Conservation (phyloP, 2,113 vertebrate genomes). For the Condylura cristata region DNA sequence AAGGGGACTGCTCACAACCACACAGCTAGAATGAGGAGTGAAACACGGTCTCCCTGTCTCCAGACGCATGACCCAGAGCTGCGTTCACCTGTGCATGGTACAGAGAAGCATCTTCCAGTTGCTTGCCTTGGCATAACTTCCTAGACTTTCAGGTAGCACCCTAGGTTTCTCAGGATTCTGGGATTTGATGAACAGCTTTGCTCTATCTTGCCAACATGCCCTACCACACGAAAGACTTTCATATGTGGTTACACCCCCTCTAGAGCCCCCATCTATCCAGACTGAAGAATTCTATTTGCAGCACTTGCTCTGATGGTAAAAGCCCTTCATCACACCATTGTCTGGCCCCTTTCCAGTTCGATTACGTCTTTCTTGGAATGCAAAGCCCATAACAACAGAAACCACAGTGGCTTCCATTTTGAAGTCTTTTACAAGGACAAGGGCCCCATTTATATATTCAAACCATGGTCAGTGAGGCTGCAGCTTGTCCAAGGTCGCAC, state of each 20-base stretch:
- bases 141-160: not conserved
- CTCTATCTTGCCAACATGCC: not conserved
- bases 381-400: conserved; percentile 54
- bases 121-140: not conserved
- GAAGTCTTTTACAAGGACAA: conserved; percentile 51
- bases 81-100: not conserved
- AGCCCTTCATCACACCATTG: not conserved
- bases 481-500: conserved; percentile 18
- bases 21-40: not conserved
- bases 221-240: not conserved
- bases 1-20: not conserved
- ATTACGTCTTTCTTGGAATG: conserved; percentile 64
- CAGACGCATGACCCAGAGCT: accelerated
- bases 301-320: not conserved
- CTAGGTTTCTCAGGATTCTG: not conserved
- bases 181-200: not conserved
- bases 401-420: conserved; percentile 52
- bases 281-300: not conserved
- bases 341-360: conserved; percentile 58
- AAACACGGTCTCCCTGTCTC: not conserved
- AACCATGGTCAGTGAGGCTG: not conserved
- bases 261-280: not conserved
- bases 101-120: not conserved
- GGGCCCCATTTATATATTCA: conserved; percentile 57
- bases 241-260: not conserved